Conservation (phyloP, 1,140 invertebrate species). For the Drosophila littoralis region DNA sequence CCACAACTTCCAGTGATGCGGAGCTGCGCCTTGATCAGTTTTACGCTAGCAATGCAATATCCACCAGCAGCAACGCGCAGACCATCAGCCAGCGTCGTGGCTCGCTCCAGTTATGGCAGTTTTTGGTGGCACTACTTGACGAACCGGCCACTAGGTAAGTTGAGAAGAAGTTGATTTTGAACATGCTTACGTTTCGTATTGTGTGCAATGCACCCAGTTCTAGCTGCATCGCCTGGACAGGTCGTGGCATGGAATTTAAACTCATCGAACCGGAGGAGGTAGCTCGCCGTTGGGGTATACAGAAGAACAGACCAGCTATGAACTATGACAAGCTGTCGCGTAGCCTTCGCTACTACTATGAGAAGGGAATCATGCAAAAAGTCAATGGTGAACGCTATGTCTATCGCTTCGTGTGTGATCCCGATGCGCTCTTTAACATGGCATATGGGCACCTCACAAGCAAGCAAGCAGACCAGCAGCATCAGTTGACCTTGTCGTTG, state of each 20-base stretch:
- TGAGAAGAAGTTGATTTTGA: not conserved
- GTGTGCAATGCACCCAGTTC: constrained; percentile 85
- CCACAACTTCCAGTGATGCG: constrained; percentile 76
- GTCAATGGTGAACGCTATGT: constrained; percentile 98
- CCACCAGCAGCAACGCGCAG: constrained; percentile 71
- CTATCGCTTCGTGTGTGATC: constrained; percentile 98
- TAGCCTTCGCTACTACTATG: constrained; percentile 97
- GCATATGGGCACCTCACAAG: constrained; percentile 85
- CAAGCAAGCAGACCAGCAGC: constrained; percentile 61
- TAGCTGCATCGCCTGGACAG: constrained; percentile 97
- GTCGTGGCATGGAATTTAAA: constrained; percentile 97
- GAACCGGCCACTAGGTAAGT: constrained; percentile 87
- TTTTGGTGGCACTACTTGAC: constrained; percentile 94
- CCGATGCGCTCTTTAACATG: constrained; percentile 96
- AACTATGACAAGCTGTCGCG: constrained; percentile 98
- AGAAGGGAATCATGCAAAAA: constrained; percentile 99
- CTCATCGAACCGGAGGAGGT: constrained; percentile 97
- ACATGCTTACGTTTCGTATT: not conserved
- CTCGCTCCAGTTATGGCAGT: constrained; percentile 97
- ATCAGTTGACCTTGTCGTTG: constrained; percentile 65
- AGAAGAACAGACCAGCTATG: constrained; percentile 97
- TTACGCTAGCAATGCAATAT: constrained; percentile 76
- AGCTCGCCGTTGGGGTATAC: constrained; percentile 92
- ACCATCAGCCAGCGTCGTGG: constrained; percentile 87
- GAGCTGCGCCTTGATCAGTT: constrained; percentile 76